Base-by-base conservation (phyloP, 2,888 invertebrate genomes). In the Ophion costatus region DNA sequence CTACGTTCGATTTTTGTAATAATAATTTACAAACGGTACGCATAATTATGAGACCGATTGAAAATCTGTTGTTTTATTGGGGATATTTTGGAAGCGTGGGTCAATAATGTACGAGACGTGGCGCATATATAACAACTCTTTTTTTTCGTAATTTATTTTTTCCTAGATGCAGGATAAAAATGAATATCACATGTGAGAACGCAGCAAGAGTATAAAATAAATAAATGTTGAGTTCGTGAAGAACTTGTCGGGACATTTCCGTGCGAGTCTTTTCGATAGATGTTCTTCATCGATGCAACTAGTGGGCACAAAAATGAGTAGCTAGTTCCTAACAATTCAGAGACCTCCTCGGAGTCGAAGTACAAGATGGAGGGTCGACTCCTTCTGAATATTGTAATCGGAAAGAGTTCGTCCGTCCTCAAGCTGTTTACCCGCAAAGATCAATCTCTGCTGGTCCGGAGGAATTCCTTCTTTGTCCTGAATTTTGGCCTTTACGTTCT, bases 401-500 rank as follows among this genome's bases (percentile, higher is more conserved):
- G 79, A 77, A 0, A 87, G 67, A 0, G 87, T 87, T 9, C 87
- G 84, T 1, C 87, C 87, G 51, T 87, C 87, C 57, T 87, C 87
- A 14, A 87, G 66, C 14, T 87, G 87, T 33, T 87, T 87, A 4
- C 87, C 87, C 2, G 85, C 87, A 14, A 87, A 87, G 29, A 87
- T 87, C 61, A 87, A 84, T 63, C 87, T 69, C 66, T 87, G 87
- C 67, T 87, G 86, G 20, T 87, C 87, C 17, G 86, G 86, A 2
- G 87, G 87, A 45, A 86, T 83, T 69, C 85, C 85, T 20, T 82
- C 85, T n/a, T 82, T 82, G n/a, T 85, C 80, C n/a, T 82, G 92
- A 63, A 94, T 93, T 84, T 94, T 93, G 0, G 93, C 91, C 88
- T 95, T 95, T 9, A 95, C 94, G 90, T 94, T 95, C 87, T 95